Base-by-base conservation (phyloP, 2,113 vertebrate species). In the Pterocles burchelli region DNA sequence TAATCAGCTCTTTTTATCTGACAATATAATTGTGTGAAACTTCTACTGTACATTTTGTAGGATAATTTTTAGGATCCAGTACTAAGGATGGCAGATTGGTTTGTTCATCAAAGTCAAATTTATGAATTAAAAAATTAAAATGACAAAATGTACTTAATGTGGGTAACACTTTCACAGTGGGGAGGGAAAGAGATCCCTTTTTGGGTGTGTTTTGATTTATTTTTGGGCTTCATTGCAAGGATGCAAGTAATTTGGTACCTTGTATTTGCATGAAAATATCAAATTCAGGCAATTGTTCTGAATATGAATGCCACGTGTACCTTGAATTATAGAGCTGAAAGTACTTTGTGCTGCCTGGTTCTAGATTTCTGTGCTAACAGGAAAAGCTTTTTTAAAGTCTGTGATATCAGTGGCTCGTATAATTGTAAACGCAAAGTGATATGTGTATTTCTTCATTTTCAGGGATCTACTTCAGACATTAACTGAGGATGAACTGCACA, bases 381-480 rank as follows among this genome's bases (percentile, higher is more conserved):
- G 41, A 52, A 78, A 72, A 94, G 36, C 36, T 68, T 71, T 61
- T 57, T 63, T 6, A 15, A 72, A 61, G 57, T 33, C 46, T 24
- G 6, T 79, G 43, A 4, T 28, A 21, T 36, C 22, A 19, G 3
- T 77, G 29, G 28, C 25, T 77, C 25, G 24, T 82, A 1, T 31
- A 43, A 59, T 54, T 78, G n/a, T 48, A 72, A 74, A 65, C 68
- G 43, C 33, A 8, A 72, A 65, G 14, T 41, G 38, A 28, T 46
- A 17, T 52, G 48, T 62, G 9, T 76, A 17, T 88, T 81, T 59
- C 19, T 89, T 62, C 11, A 7, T 72, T 90, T 92, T 25, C 77
- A 99, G 99, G 98, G 99, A 99, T 87, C 97, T 99, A 62, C 98
- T 99, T 84, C 99, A 99, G 97, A 99, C 99, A 0, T 97, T 99